Conservation (phyloP, 2,797 vertebrate genomes). For the Chrysocyon brachyurus region DNA sequence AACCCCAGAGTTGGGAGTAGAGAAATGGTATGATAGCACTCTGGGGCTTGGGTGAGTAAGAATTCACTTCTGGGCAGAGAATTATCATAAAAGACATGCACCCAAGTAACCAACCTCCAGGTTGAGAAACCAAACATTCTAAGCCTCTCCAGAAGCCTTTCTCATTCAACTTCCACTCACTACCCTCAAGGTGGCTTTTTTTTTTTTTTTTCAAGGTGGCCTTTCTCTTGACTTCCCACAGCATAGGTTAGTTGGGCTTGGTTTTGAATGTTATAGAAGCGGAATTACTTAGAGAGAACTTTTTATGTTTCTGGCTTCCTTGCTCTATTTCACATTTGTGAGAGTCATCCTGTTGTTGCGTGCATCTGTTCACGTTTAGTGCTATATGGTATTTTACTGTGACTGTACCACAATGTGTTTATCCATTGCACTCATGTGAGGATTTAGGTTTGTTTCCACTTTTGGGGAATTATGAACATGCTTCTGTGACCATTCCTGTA, state of each 20-base stretch:
- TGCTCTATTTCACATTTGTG: accelerated
- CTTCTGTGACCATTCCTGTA: neutral
- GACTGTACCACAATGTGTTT: no score
- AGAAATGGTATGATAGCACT: neutral
- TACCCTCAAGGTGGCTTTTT: neutral
- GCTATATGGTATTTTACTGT: accelerated
- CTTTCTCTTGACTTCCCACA: neutral
- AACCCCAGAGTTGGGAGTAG: neutral
- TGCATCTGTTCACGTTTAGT: neutral
- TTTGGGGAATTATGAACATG: neutral
- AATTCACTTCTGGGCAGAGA: neutral
- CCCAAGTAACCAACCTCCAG: neutral
- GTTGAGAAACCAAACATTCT: neutral
- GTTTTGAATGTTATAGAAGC: neutral
- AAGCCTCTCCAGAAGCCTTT: neutral
- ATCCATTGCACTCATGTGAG: neutral
- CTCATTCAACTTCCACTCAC: neutral
- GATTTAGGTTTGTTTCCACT: neutral
- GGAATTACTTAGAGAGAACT: neutral
- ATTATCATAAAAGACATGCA: neutral
- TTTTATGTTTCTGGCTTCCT: neutral
- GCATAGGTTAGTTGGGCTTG: neutral
- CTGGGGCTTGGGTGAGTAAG: neutral
- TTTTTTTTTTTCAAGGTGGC: neutral
- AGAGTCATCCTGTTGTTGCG: neutral